A percentile compares a stretch with the other conserved stretches of the same genome.
Evolutionary conservation across 2,888 invertebrate genomes (phyloP).

Genomic region (Eupeodes luniger): DNA sequence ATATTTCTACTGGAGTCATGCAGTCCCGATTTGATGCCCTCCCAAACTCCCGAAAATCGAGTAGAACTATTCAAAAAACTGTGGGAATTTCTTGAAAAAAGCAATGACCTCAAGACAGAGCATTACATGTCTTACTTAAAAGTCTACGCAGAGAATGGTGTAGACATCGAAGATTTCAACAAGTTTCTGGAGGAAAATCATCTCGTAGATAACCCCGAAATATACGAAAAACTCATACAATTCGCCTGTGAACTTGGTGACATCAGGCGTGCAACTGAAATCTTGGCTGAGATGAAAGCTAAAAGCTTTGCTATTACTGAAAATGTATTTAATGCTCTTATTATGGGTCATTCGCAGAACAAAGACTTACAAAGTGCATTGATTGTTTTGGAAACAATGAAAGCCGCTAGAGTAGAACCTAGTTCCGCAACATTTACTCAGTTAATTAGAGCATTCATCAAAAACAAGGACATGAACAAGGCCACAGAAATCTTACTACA

Average conservation of each 20-base stretch:
- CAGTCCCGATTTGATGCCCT: slow-evolving; percentile 85
- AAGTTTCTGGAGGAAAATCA: slow-evolving; percentile 77
- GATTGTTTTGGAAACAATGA: slow-evolving; percentile 86
- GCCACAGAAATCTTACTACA: slow-evolving; percentile 78
- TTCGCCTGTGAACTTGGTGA: slow-evolving; percentile 86
- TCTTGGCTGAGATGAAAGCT: slow-evolving; percentile 87
- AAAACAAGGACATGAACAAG: slow-evolving; percentile 83
- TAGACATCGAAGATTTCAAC: slow-evolving; percentile 81
- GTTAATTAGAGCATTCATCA: slow-evolving; percentile 85
- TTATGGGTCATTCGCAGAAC: slow-evolving; percentile 85
- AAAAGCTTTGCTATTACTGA: slow-evolving; percentile 86
- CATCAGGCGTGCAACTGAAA: slow-evolving; percentile 85
- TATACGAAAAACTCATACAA: slow-evolving; percentile 86
- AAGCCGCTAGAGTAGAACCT: slow-evolving; percentile 85
- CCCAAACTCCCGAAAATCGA: slow-evolving; percentile 84
- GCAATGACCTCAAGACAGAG: slow-evolving; percentile 79
- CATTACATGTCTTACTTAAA: slow-evolving; percentile 86
- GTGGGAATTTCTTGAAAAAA: slow-evolving; percentile 85
- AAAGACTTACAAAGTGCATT: slow-evolving; percentile 84
- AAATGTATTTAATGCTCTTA: slow-evolving; percentile 86
- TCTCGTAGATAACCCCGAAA: slow-evolving; percentile 85
- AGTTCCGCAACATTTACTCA: slow-evolving; percentile 85
- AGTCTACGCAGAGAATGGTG: slow-evolving; percentile 87
- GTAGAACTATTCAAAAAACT: slow-evolving; percentile 85
- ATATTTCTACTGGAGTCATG: slow-evolving; percentile 86